Evolutionary conservation across 2,797 vertebrate genomes (phyloP).

Genomic region (Nannoperca obscura): DNA sequence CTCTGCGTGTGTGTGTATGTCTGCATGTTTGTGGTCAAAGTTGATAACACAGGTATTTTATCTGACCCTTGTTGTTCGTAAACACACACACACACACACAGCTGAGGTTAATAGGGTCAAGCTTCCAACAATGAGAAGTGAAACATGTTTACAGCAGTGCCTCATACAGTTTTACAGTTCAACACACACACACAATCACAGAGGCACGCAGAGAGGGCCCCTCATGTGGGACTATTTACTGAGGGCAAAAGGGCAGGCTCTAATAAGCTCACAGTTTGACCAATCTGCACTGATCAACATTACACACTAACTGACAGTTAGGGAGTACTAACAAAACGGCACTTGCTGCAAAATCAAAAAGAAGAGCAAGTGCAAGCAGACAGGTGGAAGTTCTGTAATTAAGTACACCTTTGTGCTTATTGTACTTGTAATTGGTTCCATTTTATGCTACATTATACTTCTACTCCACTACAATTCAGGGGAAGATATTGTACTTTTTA

Average conservation of each 20-base stretch:
- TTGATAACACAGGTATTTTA: background rate
- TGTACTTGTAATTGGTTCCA: no score
- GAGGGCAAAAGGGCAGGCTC: background rate
- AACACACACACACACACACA: constrained; percentile 18
- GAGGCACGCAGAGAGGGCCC: constrained; percentile 48
- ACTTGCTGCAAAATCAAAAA: background rate
- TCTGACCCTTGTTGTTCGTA: background rate
- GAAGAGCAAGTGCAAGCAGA: no score
- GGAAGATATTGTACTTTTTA: background rate
- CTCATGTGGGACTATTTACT: constrained; percentile 3
- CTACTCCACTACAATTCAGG: background rate
- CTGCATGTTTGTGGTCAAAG: background rate
- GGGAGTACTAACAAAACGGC: no score
- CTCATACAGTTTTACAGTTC: constrained; percentile 21
- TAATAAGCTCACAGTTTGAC: constrained; percentile 21
- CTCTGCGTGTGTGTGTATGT: background rate
- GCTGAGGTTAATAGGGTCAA: background rate
- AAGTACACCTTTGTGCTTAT: background rate
- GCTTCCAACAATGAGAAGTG: constrained; percentile 11
- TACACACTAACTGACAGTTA: background rate
- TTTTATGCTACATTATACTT: background rate
- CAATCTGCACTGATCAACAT: constrained; percentile 2
- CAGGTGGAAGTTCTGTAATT: no score
- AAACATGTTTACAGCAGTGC: constrained; percentile 23
- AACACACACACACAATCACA: constrained; percentile 27